Evolutionary conservation across 1,140 invertebrate species (phyloP), one percentile per base, ranked within the genome.

Genomic region (Thrips palmi): DNA sequence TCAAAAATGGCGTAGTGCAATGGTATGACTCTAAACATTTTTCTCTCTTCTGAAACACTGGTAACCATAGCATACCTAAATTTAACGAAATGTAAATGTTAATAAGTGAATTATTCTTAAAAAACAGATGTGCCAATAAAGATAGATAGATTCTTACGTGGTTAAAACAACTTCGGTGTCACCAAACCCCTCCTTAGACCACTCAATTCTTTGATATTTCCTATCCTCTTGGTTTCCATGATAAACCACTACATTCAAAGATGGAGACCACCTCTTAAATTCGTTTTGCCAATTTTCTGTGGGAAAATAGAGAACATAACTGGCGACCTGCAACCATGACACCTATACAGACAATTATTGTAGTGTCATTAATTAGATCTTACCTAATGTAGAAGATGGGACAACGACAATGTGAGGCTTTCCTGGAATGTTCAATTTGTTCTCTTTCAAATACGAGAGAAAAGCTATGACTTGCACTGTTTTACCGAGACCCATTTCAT

Each of bases 1-100:
- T 97, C 92, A 56, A 94, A 94, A 19, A 97, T 68, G 0, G 92
- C 82, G 53, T 94, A 96, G 50, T 92, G 74, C 51, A 96, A 76
- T 12, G 71, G 68, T 33, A 88, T 73, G 22, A 87, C 77, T 34
- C 86, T 77, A 56, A 96, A 94, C 57, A 97, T 73, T 50, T 77
- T 79, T 27, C 81, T 67, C 54, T 97, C 92, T 49, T 94, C 91
- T 0, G 79, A 69, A 45, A 72, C 80, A 44, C 79, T 85, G 10
- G 65, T 68, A 4, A 87, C 70, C 54, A 84, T 73, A 49, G 74
- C 79, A 50, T 88, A 86, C 41, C 71, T 77, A 42, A 24, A 48
- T 7, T 14, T 20, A 35, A 35, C 15, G 5, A n/a, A 8, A 21
- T 7, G 11, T 4, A 19, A 5, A 20, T 6, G 17, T 3, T 15